These are phyloP conservation scores for Corapipo altera DNA, from an alignment of 2,113 vertebrate species.

Conservation along the genomic window DNA sequence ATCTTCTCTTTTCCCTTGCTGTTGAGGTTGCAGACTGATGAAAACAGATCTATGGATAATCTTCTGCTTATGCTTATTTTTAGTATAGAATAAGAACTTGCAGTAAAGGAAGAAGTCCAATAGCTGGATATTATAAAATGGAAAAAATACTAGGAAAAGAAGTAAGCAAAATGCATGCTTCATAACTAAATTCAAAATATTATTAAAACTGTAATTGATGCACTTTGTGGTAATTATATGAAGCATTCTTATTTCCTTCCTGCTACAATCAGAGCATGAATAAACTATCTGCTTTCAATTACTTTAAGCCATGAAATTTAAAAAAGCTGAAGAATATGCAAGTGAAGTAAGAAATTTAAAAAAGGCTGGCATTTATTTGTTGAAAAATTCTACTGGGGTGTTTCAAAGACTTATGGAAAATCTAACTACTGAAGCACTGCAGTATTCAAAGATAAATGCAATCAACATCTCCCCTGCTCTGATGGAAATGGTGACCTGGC, in stretches of 20 bases:
- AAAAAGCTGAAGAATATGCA: conserved; percentile 6
- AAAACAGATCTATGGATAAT: neutral
- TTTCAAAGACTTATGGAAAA: neutral
- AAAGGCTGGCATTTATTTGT: neutral
- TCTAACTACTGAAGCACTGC: neutral
- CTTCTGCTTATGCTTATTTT: neutral
- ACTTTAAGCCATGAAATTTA: conserved; percentile 6
- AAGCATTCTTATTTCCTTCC: conserved; percentile 60
- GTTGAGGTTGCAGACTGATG: neutral
- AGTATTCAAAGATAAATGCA: neutral
- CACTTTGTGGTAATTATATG: conserved; percentile 34
- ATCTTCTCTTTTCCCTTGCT: neutral
- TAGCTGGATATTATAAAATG: neutral
- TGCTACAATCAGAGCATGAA: conserved; percentile 50
- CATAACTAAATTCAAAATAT: conserved; percentile 54
- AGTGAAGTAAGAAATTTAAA: neutral
- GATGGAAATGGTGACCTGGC: neutral
- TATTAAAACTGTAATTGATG: conserved; percentile 55
- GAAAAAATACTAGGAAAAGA: neutral
- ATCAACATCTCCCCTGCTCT: neutral
- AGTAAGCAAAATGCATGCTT: conserved; percentile 34
- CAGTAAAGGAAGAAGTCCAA: neutral
- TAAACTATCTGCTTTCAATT: conserved; percentile 52
- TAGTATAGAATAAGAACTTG: neutral
- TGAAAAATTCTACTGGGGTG: neutral